Percentiles rank a stretch among this genome's conserved stretches.
Conservation (phyloP, 2,113 vertebrate species). For the Serinus canaria region DNA sequence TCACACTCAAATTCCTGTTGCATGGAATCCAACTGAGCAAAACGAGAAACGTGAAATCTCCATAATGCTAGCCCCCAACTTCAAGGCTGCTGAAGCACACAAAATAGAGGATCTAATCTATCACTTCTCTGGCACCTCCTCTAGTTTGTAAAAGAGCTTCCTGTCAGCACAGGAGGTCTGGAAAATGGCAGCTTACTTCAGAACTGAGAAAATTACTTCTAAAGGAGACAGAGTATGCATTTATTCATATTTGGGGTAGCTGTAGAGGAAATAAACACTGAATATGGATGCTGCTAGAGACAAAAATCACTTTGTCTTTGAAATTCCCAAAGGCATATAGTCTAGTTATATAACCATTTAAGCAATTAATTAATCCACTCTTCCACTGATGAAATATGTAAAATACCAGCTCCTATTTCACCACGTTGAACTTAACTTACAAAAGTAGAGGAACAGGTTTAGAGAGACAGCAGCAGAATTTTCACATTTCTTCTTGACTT, state of each 20-base stretch:
- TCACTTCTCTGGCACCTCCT: background rate
- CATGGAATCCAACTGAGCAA: background rate
- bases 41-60: background rate
- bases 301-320: background rate
- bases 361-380: background rate
- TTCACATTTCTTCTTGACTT: background rate
- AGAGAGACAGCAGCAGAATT: background rate
- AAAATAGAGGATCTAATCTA: background rate
- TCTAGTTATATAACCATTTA: background rate
- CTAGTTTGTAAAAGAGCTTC: background rate
- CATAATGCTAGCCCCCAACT: fast-evolving
- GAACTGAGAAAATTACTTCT: background rate
- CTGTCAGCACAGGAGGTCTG: background rate
- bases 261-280: background rate
- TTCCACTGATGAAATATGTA: background rate
- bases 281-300: background rate
- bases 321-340: background rate
- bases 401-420: background rate
- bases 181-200: background rate
- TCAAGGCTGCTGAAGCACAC: background rate
- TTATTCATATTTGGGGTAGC: background rate
- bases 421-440: background rate
- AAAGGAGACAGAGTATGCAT: background rate
- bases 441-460: background rate
- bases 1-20: background rate